Conservation (phyloP, 2,797 vertebrate species). For the Staurois parvus region DNA sequence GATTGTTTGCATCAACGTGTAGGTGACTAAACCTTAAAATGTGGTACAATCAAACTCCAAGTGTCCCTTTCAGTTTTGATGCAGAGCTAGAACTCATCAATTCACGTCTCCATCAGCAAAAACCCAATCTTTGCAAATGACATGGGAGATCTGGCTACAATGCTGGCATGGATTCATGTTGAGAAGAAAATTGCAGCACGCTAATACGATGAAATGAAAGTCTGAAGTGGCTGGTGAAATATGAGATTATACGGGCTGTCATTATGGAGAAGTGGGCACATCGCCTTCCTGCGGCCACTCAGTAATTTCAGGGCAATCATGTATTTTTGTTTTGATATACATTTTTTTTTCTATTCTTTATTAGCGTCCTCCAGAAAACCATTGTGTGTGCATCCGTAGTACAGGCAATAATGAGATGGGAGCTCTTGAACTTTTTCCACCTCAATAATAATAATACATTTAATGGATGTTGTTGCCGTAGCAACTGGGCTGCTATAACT, state of each 20-base stretch:
- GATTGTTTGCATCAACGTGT: neutral
- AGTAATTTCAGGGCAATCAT: neutral
- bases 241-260: neutral
- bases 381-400: neutral
- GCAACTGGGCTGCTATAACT: neutral
- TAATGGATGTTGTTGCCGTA: slow-evolving; percentile 29
- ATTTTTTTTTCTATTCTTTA: neutral
- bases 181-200: neutral
- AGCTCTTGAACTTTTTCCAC: neutral
- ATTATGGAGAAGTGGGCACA: neutral
- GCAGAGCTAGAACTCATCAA: neutral
- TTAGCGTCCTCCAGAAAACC: neutral
- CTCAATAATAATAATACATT: neutral
- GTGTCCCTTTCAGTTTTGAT: neutral
- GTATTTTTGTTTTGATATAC: neutral
- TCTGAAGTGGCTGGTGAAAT: neutral
- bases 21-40: neutral
- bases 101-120: neutral
- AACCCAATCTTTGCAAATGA: neutral
- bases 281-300: neutral
- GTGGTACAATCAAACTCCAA: neutral
- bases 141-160: neutral
- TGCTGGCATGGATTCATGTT: neutral
- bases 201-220: neutral
- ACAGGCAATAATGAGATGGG: neutral